Evolutionary conservation across 2,797 vertebrate species (phyloP).

Genomic region (Falco rusticolus): DNA sequence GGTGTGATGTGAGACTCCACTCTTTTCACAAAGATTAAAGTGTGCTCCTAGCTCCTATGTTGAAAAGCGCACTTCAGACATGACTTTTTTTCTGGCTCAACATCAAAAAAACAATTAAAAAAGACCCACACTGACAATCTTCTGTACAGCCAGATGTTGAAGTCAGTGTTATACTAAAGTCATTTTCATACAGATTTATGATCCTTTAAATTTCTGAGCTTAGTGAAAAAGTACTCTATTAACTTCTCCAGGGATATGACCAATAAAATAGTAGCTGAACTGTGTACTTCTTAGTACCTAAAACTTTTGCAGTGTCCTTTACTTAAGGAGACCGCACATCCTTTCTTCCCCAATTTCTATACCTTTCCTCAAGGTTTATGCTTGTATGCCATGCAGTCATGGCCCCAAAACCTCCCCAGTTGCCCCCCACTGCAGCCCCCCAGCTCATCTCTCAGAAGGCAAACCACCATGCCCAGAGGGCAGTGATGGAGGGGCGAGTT

Average conservation of each 20-base stretch:
- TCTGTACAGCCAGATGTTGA: neutral
- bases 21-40: neutral
- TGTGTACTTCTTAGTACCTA: neutral
- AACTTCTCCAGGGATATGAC: neutral
- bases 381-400: neutral
- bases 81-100: conserved; percentile 10
- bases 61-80: neutral
- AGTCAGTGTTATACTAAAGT: neutral
- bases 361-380: neutral
- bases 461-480: no score
- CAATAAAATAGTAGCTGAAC: neutral
- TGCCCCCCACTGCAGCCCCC: neutral
- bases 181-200: neutral
- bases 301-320: neutral
- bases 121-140: neutral
- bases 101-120: conserved; percentile 4
- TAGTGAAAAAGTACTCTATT: neutral
- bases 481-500: no score
- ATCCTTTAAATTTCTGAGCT: neutral
- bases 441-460: neutral
- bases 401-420: accelerated
- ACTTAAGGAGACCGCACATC: neutral
- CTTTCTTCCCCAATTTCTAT: neutral
- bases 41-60: neutral
- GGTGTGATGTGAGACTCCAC: neutral